Percentiles rank a stretch among this genome's conserved stretches.
Conservation (phyloP, 2,113 vertebrate species). For the Neolamprologus sp. region DNA sequence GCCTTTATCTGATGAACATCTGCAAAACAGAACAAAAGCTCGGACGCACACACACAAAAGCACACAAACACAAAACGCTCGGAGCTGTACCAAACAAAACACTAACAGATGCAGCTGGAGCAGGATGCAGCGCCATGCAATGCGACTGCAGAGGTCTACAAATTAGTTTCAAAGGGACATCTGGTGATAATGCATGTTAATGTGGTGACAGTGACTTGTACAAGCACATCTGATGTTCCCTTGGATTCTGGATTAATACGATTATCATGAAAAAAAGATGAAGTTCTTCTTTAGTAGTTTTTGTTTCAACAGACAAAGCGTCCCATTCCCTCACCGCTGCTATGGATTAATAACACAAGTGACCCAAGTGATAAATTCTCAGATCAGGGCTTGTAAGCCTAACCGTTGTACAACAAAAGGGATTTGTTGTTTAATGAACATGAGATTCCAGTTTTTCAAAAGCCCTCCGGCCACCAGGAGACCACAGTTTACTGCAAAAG, state of each 20-base stretch:
- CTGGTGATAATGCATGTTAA: conserved; percentile 29
- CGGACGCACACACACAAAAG: conserved; percentile 1
- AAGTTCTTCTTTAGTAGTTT: background rate
- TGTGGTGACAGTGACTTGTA: background rate
- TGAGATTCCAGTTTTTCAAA: conserved; percentile 31
- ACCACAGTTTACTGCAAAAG: conserved; percentile 10
- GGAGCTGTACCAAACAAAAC: conserved; percentile 47
- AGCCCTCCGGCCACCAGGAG: conserved; percentile 8
- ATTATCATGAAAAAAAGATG: background rate
- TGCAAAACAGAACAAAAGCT: conserved; percentile 26
- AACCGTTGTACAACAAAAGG: background rate
- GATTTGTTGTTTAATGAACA: conserved; percentile 43
- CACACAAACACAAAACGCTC: conserved; percentile 23
- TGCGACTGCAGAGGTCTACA: conserved; percentile 33
- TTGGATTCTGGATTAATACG: background rate
- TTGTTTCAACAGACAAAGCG: conserved; percentile 8
- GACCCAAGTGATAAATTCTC: conserved; percentile 13
- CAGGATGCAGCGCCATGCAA: conserved; percentile 9
- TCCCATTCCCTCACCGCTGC: conserved; percentile 14
- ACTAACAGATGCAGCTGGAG: conserved; percentile 52
- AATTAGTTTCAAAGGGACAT: conserved; percentile 43
- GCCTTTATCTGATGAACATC: conserved; percentile 59
- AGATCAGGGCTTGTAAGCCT: background rate
- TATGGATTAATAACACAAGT: conserved; percentile 31
- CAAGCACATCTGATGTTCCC: background rate